Conservation (phyloP, 92 coral and sea anemone genomes). For the Zoanthus sansibaricus region DNA sequence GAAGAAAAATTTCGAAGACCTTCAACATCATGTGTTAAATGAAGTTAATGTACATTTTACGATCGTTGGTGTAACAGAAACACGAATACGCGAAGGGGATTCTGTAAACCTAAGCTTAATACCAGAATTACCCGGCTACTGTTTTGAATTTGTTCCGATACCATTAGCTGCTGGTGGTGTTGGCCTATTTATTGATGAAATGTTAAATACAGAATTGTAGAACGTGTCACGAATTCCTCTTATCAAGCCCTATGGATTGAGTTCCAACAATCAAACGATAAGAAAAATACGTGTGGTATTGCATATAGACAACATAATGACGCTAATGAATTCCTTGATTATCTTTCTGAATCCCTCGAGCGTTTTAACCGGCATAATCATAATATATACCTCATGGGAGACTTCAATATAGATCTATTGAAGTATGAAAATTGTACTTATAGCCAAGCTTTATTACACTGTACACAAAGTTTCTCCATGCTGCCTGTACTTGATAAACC, state of each 20-base stretch:
- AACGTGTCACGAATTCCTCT: constrained; percentile 56
- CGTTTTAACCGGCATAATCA: constrained; percentile 25
- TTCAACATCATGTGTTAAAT: constrained; percentile 58
- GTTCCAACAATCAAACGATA: constrained; percentile 36
- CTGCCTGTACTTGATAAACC: constrained; percentile 66
- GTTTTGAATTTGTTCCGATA: constrained; percentile 66
- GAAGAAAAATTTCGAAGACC: constrained; percentile 57
- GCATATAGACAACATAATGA: constrained; percentile 67
- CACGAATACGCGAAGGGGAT: constrained; percentile 50
- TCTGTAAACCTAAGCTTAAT: constrained; percentile 17
- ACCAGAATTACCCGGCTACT: constrained; percentile 63
- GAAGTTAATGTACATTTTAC: constrained; percentile 58
- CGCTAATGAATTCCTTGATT: constrained; percentile 56
- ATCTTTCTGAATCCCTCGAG: constrained; percentile 47
- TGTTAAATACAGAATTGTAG: constrained; percentile 5
- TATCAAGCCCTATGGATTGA: constrained; percentile 76
- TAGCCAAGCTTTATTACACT: constrained; percentile 2
- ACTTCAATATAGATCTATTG: constrained; percentile 1
- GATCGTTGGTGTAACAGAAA: constrained; percentile 69
- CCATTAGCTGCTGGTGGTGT: constrained; percentile 68
- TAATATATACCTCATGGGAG: constrained; percentile 29
- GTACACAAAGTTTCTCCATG: constrained; percentile 2
- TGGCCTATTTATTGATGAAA: constrained; percentile 52
- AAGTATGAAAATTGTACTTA: constrained; percentile 1
- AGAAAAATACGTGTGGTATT: constrained; percentile 60